phyloP scores from a whole-genome alignment of 2,797 vertebrate genomes.

The Coranthus polyacanthus region DNA sequence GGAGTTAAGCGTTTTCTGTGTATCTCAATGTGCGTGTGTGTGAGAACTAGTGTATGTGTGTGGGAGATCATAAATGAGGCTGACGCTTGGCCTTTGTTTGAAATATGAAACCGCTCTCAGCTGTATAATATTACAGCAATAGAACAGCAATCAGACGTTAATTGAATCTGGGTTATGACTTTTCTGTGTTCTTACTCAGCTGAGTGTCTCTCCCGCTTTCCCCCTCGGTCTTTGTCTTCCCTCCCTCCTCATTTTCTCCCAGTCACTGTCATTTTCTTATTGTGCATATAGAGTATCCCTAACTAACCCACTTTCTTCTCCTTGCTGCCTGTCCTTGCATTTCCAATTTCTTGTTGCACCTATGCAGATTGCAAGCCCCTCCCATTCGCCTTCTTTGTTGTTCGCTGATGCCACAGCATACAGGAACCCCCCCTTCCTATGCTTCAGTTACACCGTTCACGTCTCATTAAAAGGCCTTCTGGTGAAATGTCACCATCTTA shows the following conservation, averaged over 20 bases:
- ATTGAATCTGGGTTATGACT: conserved; percentile 83
- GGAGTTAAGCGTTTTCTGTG: conserved; percentile 25
- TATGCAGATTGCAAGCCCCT: conserved; percentile 4
- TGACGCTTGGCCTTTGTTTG: conserved; percentile 78
- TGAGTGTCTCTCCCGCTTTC: conserved; percentile 60
- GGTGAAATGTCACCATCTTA: conserved; percentile 72
- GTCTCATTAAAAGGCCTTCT: conserved; percentile 65
- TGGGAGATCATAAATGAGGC: conserved; percentile 63
- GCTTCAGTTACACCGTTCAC: conserved; percentile 48
- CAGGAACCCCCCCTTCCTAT: conserved; percentile 27
- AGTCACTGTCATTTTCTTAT: conserved; percentile 33
- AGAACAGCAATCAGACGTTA: conserved; percentile 80
- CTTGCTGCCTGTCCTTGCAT: not conserved
- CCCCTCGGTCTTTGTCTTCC: conserved; percentile 23
- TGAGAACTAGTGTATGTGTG: conserved; percentile 21
- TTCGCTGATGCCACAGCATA: conserved; percentile 35
- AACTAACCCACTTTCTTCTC: conserved; percentile 40
- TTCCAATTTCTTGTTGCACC: conserved; percentile 10
- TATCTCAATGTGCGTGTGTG: conserved; percentile 10
- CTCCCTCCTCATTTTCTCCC: conserved; percentile 8
- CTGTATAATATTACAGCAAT: conserved; percentile 80
- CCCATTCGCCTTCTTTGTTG: conserved; percentile 10
- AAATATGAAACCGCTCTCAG: conserved; percentile 81
- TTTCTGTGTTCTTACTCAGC: conserved; percentile 75
- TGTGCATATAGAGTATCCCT: conserved; percentile 14